Percentiles rank a stretch among this genome's conserved stretches.
phyloP scores from a whole-genome alignment of 2,888 invertebrate genomes.

The Priapulus caudatus region DNA sequence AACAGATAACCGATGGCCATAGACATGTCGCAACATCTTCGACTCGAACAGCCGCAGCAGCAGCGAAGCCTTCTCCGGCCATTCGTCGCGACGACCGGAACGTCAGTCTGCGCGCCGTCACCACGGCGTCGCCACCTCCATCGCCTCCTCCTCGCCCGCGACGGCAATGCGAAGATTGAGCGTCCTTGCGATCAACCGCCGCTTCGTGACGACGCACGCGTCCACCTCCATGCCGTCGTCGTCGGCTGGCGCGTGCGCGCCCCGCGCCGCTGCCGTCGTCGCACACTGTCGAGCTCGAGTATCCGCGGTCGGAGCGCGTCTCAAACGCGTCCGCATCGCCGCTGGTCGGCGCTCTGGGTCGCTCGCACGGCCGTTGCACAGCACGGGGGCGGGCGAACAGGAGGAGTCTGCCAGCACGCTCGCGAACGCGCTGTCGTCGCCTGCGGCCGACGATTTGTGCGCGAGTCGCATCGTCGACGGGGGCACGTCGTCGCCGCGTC shows the following conservation, averaged over 20 bases:
- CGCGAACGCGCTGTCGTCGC: neutral
- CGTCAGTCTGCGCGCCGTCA: neutral
- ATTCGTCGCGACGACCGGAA: too few species aligned
- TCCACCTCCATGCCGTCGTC: neutral
- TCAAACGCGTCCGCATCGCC: neutral
- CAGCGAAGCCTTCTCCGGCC: conserved; percentile 39
- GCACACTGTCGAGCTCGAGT: too few species aligned
- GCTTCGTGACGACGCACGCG: neutral
- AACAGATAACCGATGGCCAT: conserved; percentile 97
- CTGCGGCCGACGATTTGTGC: neutral
- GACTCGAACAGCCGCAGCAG: conserved; percentile 86
- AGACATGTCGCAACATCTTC: conserved; percentile 90
- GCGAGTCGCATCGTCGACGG: too few species aligned
- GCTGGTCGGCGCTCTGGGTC: neutral
- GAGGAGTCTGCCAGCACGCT: neutral
- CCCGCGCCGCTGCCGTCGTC: too few species aligned
- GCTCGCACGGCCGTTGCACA: too few species aligned
- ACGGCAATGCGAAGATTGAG: neutral
- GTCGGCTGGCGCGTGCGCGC: too few species aligned
- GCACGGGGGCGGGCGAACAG: neutral
- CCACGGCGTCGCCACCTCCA: neutral
- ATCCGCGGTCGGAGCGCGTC: too few species aligned
- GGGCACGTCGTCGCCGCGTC: too few species aligned
- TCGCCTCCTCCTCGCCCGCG: neutral
- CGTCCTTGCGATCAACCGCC: neutral